Percentiles rank a stretch among this genome's conserved stretches.
Conservation (phyloP, 2,888 invertebrate genomes). For the Eupeodes luniger region DNA sequence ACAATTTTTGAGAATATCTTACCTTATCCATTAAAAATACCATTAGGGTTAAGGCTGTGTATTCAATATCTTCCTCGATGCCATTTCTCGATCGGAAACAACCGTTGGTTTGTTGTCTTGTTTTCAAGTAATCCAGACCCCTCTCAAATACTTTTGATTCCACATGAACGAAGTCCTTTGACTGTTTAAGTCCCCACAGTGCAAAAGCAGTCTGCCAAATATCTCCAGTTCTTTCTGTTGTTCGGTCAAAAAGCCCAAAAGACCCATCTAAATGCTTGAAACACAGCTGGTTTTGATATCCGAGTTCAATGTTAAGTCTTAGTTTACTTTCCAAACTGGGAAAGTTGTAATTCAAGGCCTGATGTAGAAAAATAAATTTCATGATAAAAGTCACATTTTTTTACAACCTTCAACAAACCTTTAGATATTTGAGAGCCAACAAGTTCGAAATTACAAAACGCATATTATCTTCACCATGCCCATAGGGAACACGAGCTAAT, state of each 20-base stretch:
- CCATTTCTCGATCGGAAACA: constrained; percentile 91
- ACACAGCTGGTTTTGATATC: constrained; percentile 95
- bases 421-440: constrained; percentile 87
- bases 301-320: constrained; percentile 88
- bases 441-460: constrained; percentile 88
- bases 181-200: constrained; percentile 90
- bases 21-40: constrained; percentile 89
- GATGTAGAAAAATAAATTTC: background rate
- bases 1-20: constrained; percentile 80
- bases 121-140: constrained; percentile 89
- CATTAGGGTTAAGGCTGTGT: constrained; percentile 91
- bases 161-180: constrained; percentile 87
- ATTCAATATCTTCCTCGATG: constrained; percentile 87
- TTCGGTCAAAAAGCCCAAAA: constrained; percentile 90
- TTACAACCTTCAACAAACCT: constrained; percentile 82
- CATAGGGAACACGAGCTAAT: constrained; percentile 86
- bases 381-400: constrained; percentile 82
- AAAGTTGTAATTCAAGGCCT: constrained; percentile 87
- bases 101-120: constrained; percentile 89
- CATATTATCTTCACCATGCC: constrained; percentile 90
- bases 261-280: constrained; percentile 95
- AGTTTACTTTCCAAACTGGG: constrained; percentile 87
- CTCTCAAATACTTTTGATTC: constrained; percentile 88
- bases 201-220: constrained; percentile 94
- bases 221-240: constrained; percentile 86